Evolutionary conservation across 1,140 invertebrate species (phyloP), one percentile per base, ranked within the genome.

Genomic region (Cydia splendana): DNA sequence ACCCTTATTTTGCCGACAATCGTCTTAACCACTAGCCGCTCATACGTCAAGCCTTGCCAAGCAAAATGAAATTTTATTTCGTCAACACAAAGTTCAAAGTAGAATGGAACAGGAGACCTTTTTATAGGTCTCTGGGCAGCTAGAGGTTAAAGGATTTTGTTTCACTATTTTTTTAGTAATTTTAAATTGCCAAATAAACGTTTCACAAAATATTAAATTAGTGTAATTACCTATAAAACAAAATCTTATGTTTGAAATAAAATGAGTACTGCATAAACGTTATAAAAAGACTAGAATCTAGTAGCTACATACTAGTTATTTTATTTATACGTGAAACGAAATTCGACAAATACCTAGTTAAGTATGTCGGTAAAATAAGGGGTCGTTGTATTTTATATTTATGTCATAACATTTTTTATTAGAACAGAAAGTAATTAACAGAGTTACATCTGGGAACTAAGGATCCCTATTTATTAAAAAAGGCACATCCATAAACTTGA

Each of bases 401-500:
- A 48, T 38, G 15, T 34, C 9, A 51, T 4, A 34, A 57, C 57
- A 75, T 13, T 75, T n/a, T 65, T 65, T 73, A 69, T 2, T 65
- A 65, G 34, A 15, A 77, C 67, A 65, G 79, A 76, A 53, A 75
- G n/a, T 45, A 78, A 74, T 75, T 65, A 34, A n/a, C 69, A 24
- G 6, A 18, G 42, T 75, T 38, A 45, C 74, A 62, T 34, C 42
- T 77, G 80, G 30, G 51, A 82, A 79, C 62, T 80, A 75, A 80
- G 80, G 74, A 83, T 76, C 79, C 83, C 78, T 78, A 77, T 78
- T 83, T 65, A 9, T 82, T 80, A 85, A 84, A 85, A 87, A 87
- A 87, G 86, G 84, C 86, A 86, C 84, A 84, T 87, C 76, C 76
- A 85, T 84, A 85, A 84, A 83, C 76, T 81, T 79, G 42, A 84